A percentile compares a stretch with the other conserved stretches of the same genome.
Conservation (phyloP, 2,797 vertebrate species). For the Coilia nasus region DNA sequence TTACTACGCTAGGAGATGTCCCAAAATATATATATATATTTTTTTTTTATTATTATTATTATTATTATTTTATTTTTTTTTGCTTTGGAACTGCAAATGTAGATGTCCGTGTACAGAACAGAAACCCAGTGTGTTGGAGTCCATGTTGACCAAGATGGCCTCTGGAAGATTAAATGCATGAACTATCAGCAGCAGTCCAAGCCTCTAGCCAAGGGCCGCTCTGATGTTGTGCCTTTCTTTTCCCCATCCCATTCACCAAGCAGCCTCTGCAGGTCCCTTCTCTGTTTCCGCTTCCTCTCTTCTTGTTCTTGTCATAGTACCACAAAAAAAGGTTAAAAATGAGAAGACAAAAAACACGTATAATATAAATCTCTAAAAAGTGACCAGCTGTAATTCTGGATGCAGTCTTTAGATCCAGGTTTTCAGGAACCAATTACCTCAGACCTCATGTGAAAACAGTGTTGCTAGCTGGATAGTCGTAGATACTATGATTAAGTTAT, state of each 20-base stretch:
- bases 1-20: background rate
- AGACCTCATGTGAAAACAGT: constrained; percentile 79
- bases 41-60: no score
- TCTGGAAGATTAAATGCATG: constrained; percentile 32
- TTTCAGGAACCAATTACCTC: constrained; percentile 90
- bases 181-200: constrained; percentile 43
- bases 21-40: no score
- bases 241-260: constrained; percentile 67
- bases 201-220: constrained; percentile 61
- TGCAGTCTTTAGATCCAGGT: constrained; percentile 79
- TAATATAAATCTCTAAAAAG: constrained; percentile 57
- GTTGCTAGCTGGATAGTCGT: constrained; percentile 70
- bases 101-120: background rate
- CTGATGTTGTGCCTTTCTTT: constrained; percentile 82
- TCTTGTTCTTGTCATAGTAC: constrained; percentile 59
- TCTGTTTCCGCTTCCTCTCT: constrained; percentile 30
- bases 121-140: constrained; percentile 23
- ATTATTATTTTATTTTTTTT: constrained; percentile 8
- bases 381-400: constrained; percentile 75
- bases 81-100: constrained; percentile 27
- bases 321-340: constrained; percentile 46
- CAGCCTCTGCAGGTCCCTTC: constrained; percentile 74
- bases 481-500: constrained; percentile 40
- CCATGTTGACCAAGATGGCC: constrained; percentile 50
- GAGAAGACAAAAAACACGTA: constrained; percentile 44